Evolutionary conservation across 2,797 vertebrate genomes (phyloP).

Genomic region (Coendou prehensilis): DNA sequence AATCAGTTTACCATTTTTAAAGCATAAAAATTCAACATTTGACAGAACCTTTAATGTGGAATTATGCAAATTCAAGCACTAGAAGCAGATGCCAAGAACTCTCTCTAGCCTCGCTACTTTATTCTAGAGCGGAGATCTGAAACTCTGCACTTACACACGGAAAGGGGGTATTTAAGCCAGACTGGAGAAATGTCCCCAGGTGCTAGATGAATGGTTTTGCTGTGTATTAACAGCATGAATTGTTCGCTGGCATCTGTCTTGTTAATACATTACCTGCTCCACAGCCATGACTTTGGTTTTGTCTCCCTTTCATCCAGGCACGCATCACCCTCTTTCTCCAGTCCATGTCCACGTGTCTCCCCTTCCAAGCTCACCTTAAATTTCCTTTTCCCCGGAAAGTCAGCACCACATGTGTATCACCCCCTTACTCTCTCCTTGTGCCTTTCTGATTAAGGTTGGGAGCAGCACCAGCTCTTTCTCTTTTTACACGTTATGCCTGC

Average conservation of each 20-base stretch:
- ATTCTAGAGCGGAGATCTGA: background rate
- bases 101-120: background rate
- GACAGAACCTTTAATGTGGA: background rate
- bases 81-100: conserved; percentile 27
- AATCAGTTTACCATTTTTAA: background rate
- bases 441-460: background rate
- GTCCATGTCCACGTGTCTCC: background rate
- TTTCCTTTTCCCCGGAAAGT: background rate
- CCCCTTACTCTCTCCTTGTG: background rate
- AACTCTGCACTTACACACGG: background rate
- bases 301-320: background rate
- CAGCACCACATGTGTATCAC: background rate
- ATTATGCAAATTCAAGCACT: background rate
- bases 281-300: background rate
- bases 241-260: background rate
- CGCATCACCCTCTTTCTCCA: background rate
- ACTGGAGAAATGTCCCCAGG: background rate
- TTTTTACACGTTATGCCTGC: background rate
- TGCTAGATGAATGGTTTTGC: background rate
- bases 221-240: background rate
- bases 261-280: background rate
- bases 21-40: conserved; percentile 6
- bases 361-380: background rate
- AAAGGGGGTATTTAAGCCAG: background rate
- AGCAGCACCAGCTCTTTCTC: background rate